These are phyloP conservation scores for Ectemnius lituratus DNA, from an alignment of 2,888 invertebrate species.

Conservation along the genomic window DNA sequence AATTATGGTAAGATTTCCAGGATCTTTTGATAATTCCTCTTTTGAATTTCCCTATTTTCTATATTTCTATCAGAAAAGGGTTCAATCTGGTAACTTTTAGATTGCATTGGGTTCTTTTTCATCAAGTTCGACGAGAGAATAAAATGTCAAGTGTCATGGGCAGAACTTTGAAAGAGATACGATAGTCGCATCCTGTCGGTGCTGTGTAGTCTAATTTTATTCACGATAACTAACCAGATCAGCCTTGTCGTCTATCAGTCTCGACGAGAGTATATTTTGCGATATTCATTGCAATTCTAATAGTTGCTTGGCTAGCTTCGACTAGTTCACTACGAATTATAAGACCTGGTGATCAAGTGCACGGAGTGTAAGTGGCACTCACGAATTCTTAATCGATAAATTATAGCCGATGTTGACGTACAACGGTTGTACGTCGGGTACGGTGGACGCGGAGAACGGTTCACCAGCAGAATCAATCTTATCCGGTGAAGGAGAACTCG, in stretches of 20 bases:
- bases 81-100: neutral
- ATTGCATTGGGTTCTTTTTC: neutral
- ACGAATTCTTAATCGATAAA: constrained; percentile 16
- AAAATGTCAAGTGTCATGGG: constrained; percentile 62
- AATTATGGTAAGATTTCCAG: constrained; percentile 1
- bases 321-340: neutral
- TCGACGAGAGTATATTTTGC: neutral
- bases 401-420: constrained; percentile 71
- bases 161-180: constrained; percentile 44
- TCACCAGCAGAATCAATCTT: constrained; percentile 72
- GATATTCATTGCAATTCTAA: neutral
- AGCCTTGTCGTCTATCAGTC: constrained; percentile 33
- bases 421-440: constrained; percentile 55
- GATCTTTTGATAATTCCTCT: neutral
- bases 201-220: constrained; percentile 51
- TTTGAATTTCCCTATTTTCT: neutral
- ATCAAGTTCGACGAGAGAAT: neutral
- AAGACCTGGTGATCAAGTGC: neutral
- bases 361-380: constrained; percentile 7
- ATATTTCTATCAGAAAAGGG: neutral
- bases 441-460: constrained; percentile 66
- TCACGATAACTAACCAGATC: constrained; percentile 38
- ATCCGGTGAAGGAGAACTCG: constrained; percentile 71
- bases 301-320: too few relatives aligned
- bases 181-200: constrained; percentile 60